A percentile compares a stretch with the other conserved stretches of the same genome.
Conservation (phyloP, 92 coral and sea anemone species). For the Phenganax subtilis region DNA sequence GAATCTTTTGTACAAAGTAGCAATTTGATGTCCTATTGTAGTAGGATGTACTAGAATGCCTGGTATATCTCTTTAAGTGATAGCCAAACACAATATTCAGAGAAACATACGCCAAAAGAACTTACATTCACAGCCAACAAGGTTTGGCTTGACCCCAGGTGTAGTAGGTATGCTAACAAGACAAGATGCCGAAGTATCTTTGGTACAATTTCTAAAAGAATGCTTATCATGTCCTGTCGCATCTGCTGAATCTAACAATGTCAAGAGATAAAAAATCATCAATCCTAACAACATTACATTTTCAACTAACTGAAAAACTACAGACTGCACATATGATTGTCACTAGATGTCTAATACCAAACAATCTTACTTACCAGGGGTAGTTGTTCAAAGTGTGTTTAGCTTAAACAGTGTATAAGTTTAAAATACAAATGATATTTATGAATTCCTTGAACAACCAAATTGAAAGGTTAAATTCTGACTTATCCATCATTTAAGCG, state of each 20-base stretch:
- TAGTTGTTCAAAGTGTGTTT: neutral
- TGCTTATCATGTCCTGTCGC: neutral
- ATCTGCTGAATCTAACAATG: too few relatives aligned
- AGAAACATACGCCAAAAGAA: neutral
- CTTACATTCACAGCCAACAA: constrained; percentile 1
- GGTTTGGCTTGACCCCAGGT: neutral
- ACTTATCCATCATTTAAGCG: too few relatives aligned
- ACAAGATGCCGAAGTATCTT: neutral
- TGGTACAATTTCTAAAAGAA: neutral
- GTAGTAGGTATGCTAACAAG: neutral
- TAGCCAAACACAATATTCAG: neutral
- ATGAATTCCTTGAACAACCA: too few relatives aligned
- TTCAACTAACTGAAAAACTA: too few relatives aligned
- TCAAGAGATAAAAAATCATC: too few relatives aligned
- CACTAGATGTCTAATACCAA: neutral
- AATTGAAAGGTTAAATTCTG: too few relatives aligned
- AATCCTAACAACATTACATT: too few relatives aligned
- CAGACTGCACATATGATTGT: too few relatives aligned
- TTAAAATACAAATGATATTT: neutral
- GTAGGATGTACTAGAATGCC: too few relatives aligned
- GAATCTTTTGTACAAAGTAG: too few relatives aligned
- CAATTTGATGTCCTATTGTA: too few relatives aligned
- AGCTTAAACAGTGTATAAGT: neutral
- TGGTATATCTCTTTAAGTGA: neutral
- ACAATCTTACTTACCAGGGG: neutral